Evolutionary conservation across 1,140 invertebrate species (phyloP).

Genomic region (Camponotus pennsylvanicus): DNA sequence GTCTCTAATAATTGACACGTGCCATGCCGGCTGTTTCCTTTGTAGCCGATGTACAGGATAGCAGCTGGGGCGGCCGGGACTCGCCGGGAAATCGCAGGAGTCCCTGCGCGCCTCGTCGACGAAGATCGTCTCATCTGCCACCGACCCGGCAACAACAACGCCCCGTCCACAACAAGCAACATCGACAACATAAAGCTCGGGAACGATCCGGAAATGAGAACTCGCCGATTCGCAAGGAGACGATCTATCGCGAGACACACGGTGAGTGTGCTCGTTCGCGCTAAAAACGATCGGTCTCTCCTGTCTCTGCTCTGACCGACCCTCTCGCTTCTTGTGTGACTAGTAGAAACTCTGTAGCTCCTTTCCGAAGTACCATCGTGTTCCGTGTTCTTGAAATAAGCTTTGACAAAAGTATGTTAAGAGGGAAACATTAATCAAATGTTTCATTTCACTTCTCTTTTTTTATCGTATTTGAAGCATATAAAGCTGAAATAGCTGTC

Average conservation of each 20-base stretch:
- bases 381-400: conserved; percentile 7
- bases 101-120: conserved; percentile 72
- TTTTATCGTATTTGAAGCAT: background rate
- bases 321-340: conserved; percentile 48
- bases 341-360: conserved; percentile 39
- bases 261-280: conserved; percentile 81
- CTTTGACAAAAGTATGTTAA: conserved; percentile 11
- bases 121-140: conserved; percentile 73
- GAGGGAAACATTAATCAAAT: background rate
- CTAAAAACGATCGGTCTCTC: conserved; percentile 54
- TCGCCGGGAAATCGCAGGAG: conserved; percentile 81
- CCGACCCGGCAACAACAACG: conserved; percentile 61
- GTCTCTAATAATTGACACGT: conserved; percentile 79
- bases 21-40: conserved; percentile 82
- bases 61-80: conserved; percentile 84
- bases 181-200: conserved; percentile 76
- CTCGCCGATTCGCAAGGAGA: conserved; percentile 74
- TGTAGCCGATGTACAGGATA: conserved; percentile 83
- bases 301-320: conserved; percentile 46
- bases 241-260: conserved; percentile 81
- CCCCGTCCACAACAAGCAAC: conserved; percentile 64
- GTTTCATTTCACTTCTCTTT: background rate
- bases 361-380: background rate
- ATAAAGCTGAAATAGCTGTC: background rate
- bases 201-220: conserved; percentile 77